Percentiles rank a stretch among this genome's conserved stretches.
These are phyloP conservation scores for Drosophila pallidifrons DNA, from an alignment of 1,140 invertebrate genomes.

Conservation along the genomic window DNA sequence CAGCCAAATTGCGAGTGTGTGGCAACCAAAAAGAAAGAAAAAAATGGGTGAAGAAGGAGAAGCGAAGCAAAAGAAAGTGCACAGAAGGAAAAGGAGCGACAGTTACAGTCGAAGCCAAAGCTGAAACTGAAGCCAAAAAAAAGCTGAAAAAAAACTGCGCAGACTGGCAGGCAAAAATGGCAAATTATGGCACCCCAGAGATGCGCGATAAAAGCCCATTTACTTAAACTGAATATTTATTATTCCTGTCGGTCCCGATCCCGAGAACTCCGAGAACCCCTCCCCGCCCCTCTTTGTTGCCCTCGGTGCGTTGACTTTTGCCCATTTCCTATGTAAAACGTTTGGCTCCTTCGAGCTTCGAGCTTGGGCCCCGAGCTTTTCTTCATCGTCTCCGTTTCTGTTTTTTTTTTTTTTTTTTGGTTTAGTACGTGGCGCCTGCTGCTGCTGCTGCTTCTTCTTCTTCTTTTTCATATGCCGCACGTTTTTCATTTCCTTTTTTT, in stretches of 20 bases:
- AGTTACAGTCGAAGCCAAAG: not conserved
- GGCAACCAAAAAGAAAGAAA: constrained; percentile 4
- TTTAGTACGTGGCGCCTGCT: constrained; percentile 49
- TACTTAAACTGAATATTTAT: constrained; percentile 84
- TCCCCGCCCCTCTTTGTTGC: not conserved
- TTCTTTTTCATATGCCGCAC: constrained; percentile 58
- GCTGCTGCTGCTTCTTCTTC: too few species aligned
- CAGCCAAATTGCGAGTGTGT: constrained; percentile 57
- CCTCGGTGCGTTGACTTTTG: constrained; percentile 69
- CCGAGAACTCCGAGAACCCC: constrained; percentile 8
- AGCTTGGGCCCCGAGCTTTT: too few species aligned
- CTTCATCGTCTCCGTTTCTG: not conserved
- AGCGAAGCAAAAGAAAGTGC: constrained; percentile 11
- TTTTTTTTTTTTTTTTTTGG: constrained; percentile 8
- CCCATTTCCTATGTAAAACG: constrained; percentile 77
- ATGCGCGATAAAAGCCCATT: constrained; percentile 83
- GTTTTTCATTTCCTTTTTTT: constrained; percentile 65
- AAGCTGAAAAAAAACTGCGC: constrained; percentile 31
- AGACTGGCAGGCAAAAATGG: constrained; percentile 78
- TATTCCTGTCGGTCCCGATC: constrained; percentile 74
- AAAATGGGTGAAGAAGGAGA: constrained; percentile 13
- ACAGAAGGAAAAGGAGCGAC: constrained; percentile 12
- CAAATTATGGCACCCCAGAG: constrained; percentile 82
- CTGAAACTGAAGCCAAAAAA: constrained; percentile 26
- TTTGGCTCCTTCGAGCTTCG: constrained; percentile 43